Conservation (phyloP, 1,140 invertebrate genomes). For the Scaptomyza hsui region DNA sequence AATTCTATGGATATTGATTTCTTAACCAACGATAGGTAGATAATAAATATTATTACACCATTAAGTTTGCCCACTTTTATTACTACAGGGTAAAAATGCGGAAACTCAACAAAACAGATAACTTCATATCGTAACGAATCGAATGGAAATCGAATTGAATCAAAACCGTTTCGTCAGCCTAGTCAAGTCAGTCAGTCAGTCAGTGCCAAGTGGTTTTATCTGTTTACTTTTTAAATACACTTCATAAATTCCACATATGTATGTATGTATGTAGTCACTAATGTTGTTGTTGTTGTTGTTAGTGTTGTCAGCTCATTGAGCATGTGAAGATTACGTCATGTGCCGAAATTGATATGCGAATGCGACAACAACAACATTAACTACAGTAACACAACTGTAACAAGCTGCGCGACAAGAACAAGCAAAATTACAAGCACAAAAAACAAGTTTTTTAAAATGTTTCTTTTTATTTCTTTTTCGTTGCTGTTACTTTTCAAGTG, state of each 20-base stretch:
- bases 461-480: conserved; percentile 13
- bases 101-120: neutral
- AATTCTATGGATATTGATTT: no score
- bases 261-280: conserved; percentile 18
- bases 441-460: conserved; percentile 41
- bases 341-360: conserved; percentile 81
- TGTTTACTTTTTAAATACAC: conserved; percentile 78
- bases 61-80: neutral
- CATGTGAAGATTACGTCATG: conserved; percentile 81
- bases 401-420: conserved; percentile 44
- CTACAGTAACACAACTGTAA: conserved; percentile 44
- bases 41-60: no score
- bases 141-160: conserved; percentile 22
- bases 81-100: neutral
- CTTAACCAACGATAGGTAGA: no score
- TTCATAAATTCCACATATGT: conserved; percentile 59
- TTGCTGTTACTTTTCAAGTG: conserved; percentile 9
- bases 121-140: conserved; percentile 16
- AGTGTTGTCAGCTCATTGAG: conserved; percentile 51
- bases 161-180: conserved; percentile 25
- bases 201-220: conserved; percentile 52
- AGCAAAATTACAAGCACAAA: conserved; percentile 54
- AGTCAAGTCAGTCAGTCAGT: no score
- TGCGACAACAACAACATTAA: conserved; percentile 36
- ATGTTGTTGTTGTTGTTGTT: conserved; percentile 37